Evolutionary conservation across 2,888 invertebrate genomes (phyloP), one percentile per base, ranked within the genome.

Genomic region (Seladonia tumulorum): DNA sequence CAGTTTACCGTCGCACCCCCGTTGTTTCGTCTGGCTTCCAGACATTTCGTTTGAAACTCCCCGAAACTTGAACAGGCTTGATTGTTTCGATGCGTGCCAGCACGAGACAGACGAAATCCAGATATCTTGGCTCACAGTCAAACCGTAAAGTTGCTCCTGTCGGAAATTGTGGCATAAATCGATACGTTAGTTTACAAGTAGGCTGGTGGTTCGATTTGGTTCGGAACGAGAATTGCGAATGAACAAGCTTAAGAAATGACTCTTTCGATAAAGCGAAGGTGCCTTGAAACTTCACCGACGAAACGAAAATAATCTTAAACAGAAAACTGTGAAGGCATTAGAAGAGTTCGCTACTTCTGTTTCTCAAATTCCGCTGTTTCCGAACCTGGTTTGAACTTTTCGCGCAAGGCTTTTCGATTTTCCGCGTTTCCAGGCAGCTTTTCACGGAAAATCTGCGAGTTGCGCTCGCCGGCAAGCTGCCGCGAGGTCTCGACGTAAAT

Each of bases 401-500:
- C n/a, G n/a, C 12, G n/a, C n/a, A 12, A 57, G n/a, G 10, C 12
- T n/a, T 12, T 57, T 10, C 12, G n/a, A 57, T 57, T 57, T 57
- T n/a, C n/a, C n/a, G n/a, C 10, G 57, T 10, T n/a, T n/a, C 12
- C 12, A n/a, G n/a, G n/a, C 57, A 57, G 12, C n/a, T 12, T n/a
- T n/a, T 1, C 57, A 12, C 57, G 12, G n/a, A 57, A 57, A 57
- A 57, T 57, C 57, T n/a, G 57, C 8, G 57, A 57, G 57, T n/a
- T n/a, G 4, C 12, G n/a, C 57, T 57, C 57, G 12, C 57, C n/a
- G 57, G 57, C 12, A 57, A 57, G n/a, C n/a, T n/a, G n/a, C 12
- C 57, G 57, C n/a, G n/a, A 4, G 57, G 57, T 66, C 14, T 76
- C 35, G 66, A 72, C 76, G 63, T 39, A 81, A 76, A 63, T 72